phyloP scores from a whole-genome alignment of 2,113 vertebrate genomes.

The Hyperoodon ampullatus region DNA sequence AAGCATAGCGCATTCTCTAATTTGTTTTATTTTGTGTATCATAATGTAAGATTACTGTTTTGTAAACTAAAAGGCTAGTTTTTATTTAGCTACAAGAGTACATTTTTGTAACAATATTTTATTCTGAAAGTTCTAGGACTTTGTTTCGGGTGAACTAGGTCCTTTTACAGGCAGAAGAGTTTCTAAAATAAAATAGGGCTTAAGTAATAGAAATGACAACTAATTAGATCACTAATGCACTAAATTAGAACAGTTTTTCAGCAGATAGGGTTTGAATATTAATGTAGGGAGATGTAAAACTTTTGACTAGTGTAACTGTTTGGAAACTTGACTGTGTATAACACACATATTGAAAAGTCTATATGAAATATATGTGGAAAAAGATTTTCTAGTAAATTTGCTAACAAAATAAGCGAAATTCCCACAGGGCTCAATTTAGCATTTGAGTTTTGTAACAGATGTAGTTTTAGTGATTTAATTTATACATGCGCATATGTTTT shows the following conservation, averaged over 20 bases:
- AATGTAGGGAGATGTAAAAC: slow-evolving; percentile 23
- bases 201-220: slow-evolving; percentile 36
- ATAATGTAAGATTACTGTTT: background rate
- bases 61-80: background rate
- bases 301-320: background rate
- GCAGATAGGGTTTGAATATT: background rate
- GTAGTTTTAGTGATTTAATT: background rate
- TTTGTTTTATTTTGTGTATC: slow-evolving; percentile 13
- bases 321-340: background rate
- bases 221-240: background rate
- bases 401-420: background rate
- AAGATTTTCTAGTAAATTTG: background rate
- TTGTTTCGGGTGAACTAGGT: background rate
- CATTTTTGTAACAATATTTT: background rate
- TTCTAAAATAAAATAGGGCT: background rate
- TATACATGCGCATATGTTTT: background rate
- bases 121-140: slow-evolving; percentile 31
- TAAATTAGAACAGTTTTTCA: background rate
- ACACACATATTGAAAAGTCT: background rate
- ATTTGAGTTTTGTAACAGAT: background rate
- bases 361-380: background rate
- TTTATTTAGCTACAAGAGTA: slow-evolving; percentile 35
- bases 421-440: background rate
- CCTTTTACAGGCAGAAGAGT: background rate
- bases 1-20: background rate